Evolutionary conservation across 2,113 vertebrate species (phyloP).

Genomic region (Vombatus ursinus): DNA sequence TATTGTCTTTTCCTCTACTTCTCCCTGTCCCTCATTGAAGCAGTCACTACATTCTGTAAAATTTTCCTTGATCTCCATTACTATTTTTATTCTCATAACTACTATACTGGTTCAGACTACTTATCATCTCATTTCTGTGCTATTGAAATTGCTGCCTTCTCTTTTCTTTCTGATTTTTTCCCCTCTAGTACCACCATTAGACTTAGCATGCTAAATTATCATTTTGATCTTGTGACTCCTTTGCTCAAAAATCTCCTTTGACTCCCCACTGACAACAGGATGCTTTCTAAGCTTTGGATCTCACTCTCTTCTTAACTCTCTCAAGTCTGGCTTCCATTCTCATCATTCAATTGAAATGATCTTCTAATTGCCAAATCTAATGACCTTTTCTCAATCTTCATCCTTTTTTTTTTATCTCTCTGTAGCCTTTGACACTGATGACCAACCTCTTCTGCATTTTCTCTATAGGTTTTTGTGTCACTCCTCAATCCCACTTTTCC

Average conservation of each 20-base stretch:
- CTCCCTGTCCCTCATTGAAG: neutral
- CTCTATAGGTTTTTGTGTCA: neutral
- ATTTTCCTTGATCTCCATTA: neutral
- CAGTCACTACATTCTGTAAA: neutral
- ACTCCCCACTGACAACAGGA: neutral
- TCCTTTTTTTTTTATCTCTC: neutral
- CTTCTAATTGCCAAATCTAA: neutral
- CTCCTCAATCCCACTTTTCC: neutral
- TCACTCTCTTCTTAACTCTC: neutral
- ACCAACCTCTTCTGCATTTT: neutral
- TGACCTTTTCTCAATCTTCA: neutral
- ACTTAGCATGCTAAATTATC: neutral
- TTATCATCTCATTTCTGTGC: neutral
- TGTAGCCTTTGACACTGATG: neutral
- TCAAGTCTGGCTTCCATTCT: neutral
- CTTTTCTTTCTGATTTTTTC: neutral
- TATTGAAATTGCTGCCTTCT: neutral
- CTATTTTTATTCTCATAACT: neutral
- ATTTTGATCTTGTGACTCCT: neutral
- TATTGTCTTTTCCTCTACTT: neutral
- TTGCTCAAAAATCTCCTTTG: neutral
- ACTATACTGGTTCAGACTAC: neutral
- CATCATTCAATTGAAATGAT: neutral
- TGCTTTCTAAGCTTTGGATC: neutral
- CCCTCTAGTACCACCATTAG: neutral